Evolutionary conservation across 2,797 vertebrate genomes (phyloP).

Genomic region (Schizopygopsis pylzovi): DNA sequence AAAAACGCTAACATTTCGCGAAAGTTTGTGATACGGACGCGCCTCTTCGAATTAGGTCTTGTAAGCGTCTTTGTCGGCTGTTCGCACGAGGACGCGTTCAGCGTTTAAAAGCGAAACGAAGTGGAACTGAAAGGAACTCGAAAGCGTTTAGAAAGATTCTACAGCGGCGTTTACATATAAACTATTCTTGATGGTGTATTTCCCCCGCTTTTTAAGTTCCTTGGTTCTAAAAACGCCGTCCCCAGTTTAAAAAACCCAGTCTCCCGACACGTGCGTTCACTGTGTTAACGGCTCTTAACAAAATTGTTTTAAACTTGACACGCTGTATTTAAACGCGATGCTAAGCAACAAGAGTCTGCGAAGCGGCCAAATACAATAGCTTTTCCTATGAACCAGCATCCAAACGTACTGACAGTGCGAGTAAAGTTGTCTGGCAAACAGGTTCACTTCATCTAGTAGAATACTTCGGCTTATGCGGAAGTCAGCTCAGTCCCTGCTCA

Average conservation of each 20-base stretch:
- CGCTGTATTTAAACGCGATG: background rate
- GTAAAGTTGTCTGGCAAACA: background rate
- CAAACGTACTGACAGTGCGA: background rate
- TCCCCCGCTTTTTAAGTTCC: background rate
- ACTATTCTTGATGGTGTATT: too few relatives aligned
- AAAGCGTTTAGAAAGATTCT: background rate
- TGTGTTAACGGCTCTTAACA: background rate
- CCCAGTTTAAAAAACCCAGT: background rate
- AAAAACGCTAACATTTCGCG: background rate
- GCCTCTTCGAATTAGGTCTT: background rate
- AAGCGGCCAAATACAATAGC: background rate
- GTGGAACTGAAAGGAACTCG: background rate
- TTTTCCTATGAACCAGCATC: background rate
- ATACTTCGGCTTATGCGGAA: constrained; percentile 16
- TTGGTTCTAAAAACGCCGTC: background rate
- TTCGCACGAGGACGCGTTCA: background rate
- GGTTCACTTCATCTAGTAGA: background rate
- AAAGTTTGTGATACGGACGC: background rate
- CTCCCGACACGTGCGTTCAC: background rate
- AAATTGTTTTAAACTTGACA: background rate
- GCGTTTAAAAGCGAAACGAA: constrained; percentile 5
- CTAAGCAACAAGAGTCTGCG: background rate
- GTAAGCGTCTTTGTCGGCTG: background rate
- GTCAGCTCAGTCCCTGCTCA: constrained; percentile 14
- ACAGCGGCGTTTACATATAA: background rate